Conservation (phyloP, 2,113 vertebrate species). For the Oenanthe oenanthe region DNA sequence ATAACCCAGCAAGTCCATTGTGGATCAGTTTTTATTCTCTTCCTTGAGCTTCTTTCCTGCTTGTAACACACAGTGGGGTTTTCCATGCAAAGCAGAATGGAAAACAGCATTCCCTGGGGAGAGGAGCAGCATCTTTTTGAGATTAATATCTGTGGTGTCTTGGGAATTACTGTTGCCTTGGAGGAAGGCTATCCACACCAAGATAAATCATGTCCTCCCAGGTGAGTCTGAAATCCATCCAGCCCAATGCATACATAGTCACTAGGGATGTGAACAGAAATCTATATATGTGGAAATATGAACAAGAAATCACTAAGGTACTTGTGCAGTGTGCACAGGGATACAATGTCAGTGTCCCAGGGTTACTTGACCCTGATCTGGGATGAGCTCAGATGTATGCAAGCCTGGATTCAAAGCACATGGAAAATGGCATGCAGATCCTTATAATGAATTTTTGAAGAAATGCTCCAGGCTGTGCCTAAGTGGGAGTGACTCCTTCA, state of each 20-base stretch:
- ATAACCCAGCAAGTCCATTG: background rate
- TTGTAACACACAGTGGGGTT: background rate
- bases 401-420: background rate
- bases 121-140: background rate
- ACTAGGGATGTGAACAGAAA: background rate
- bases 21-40: background rate
- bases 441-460: background rate
- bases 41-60: background rate
- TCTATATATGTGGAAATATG: background rate
- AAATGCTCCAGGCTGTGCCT: background rate
- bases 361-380: background rate
- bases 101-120: background rate
- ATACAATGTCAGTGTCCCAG: background rate
- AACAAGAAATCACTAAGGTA: background rate
- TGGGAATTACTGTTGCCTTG: background rate
- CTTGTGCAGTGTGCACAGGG: background rate
- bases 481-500: background rate
- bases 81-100: background rate
- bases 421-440: background rate
- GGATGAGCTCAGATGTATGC: background rate
- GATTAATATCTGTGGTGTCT: background rate
- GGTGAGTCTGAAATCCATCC: background rate
- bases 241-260: background rate
- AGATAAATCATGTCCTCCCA: background rate
- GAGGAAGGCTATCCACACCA: background rate